Evolutionary conservation across 2,888 invertebrate genomes (phyloP).

Genomic region (Ectemnius lituratus): DNA sequence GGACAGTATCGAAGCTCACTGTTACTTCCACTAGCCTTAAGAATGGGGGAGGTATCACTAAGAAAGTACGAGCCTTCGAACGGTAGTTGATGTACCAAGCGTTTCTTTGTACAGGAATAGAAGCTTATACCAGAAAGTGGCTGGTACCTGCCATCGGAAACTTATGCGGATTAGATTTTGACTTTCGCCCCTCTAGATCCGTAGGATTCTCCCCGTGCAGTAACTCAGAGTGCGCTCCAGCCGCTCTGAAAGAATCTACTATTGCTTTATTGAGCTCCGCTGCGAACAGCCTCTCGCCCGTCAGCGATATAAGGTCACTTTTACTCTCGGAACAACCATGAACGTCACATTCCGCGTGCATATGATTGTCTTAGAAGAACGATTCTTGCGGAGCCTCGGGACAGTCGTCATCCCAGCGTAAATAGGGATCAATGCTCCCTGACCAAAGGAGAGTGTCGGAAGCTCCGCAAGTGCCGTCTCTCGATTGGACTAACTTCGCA

Average conservation of each 20-base stretch:
- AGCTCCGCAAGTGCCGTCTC: constrained; percentile 6
- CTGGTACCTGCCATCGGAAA: constrained; percentile 18
- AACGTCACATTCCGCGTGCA: constrained; percentile 18
- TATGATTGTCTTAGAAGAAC: neutral
- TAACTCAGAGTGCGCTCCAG: neutral
- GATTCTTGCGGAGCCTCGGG: constrained; percentile 8
- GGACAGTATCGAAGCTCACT: neutral
- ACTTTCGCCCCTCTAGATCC: constrained; percentile 18
- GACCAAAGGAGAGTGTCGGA: neutral
- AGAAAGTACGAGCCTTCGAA: neutral
- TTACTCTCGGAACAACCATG: neutral
- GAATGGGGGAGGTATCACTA: constrained; percentile 1
- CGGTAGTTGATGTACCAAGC: constrained; percentile 14
- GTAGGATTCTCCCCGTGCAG: neutral
- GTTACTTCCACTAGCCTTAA: neutral
- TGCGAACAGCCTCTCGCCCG: constrained; percentile 3
- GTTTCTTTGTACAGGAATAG: constrained; percentile 2
- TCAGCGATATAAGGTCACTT: neutral
- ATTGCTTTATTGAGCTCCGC: constrained; percentile 13
- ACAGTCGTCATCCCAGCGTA: neutral
- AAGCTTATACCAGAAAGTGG: constrained; percentile 2
- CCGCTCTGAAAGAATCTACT: constrained; percentile 10
- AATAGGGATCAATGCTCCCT: neutral
- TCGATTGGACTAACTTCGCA: constrained; percentile 80
- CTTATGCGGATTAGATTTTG: constrained; percentile 21